Evolutionary conservation across 2,888 invertebrate species (phyloP), one percentile per base, ranked within the genome.

Genomic region (Cremastobaeus sp.): DNA sequence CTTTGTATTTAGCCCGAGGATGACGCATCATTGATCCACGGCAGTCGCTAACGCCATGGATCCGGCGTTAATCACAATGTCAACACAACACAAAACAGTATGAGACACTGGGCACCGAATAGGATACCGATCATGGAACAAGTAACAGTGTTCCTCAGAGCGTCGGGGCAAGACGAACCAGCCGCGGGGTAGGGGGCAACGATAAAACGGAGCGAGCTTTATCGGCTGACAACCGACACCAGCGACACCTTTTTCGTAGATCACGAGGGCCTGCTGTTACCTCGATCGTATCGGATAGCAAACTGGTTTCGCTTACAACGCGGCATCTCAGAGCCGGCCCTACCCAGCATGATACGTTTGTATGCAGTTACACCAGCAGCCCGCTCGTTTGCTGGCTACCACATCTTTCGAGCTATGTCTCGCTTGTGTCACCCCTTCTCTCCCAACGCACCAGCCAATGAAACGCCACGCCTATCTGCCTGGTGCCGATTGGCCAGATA

Each of bases 401-500:
- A 32, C 37, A 17, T 18, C 30, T 20, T 21, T 39, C 41, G 25
- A 62, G 48, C 64, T 64, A 12, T 9, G 0, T 18, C 25, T 15
- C 35, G 37, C 37, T 21, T 15, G 15, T 5, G 14, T 4, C 25
- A 3, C 37, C 52, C n/a, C 14, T n/a, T 34, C 41, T 8, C 48
- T 4, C 41, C 5, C n/a, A n/a, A n/a, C n/a, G 20, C 34, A 41
- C 54, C 64, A 76, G 80, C 84, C 83, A 83, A 84, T 83, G 83
- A 76, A 54, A 82, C 47, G 80, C 84, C 89, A 89, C 84, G 89
- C 89, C 84, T 87, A 87, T 78, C 82, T 86, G 81, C 86, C 84
- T 75, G 84, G 86, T 83, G 88, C 85, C 85, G 89, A 89, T 85
- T 90, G 88, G 85, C 90, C 89, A 85, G 90, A 89, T 88, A 88